These are phyloP conservation scores for Otis tarda DNA, from an alignment of 2,113 vertebrate species.

Conservation along the genomic window DNA sequence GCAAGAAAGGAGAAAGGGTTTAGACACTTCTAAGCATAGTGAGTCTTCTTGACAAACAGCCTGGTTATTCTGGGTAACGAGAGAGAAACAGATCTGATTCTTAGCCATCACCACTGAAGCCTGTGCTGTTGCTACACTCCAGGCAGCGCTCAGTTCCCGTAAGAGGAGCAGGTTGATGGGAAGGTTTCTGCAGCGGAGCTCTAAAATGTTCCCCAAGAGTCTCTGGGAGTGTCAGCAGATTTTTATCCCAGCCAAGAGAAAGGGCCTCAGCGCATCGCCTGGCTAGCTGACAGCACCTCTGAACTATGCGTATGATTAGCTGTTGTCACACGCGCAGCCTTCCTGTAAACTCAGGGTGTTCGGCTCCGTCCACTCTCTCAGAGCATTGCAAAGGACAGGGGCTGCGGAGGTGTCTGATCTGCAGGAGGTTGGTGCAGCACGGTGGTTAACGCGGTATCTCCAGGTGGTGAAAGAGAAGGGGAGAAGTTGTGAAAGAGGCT, in stretches of 20 bases:
- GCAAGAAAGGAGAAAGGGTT: neutral
- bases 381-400: neutral
- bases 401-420: neutral
- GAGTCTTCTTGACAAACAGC: neutral
- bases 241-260: neutral
- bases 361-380: rapidly evolving
- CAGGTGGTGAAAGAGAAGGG: neutral
- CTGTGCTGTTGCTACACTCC: neutral
- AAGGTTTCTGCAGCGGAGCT: neutral
- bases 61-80: neutral
- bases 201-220: neutral
- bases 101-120: neutral
- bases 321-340: neutral
- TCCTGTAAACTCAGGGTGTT: neutral
- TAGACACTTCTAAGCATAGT: neutral
- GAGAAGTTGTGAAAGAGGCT: neutral
- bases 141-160: neutral
- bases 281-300: constrained; percentile 20
- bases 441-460: neutral
- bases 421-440: neutral
- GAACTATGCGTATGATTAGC: neutral
- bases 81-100: neutral
- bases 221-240: constrained; percentile 30
- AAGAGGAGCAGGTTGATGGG: neutral
- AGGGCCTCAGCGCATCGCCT: neutral